phyloP scores from a whole-genome alignment of 2,113 vertebrate genomes.

The Leucosticte australis region DNA sequence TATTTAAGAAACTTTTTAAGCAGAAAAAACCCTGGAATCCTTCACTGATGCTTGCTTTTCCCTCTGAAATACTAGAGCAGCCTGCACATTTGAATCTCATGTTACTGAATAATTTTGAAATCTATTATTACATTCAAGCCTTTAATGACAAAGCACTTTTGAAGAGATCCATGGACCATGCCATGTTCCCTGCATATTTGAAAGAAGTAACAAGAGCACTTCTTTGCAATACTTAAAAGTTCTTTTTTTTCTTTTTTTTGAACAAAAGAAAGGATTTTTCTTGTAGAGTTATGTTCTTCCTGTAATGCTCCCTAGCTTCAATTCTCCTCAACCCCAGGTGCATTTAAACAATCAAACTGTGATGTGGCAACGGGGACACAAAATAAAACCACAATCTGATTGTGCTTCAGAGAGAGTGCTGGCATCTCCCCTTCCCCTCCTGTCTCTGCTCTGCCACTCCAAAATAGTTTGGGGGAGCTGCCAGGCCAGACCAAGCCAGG shows the following conservation, averaged over 20 bases:
- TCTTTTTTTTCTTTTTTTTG: neutral
- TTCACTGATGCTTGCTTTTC: neutral
- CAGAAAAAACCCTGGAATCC: neutral
- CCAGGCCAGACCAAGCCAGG: neutral
- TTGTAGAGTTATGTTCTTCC: neutral
- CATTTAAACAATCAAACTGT: constrained; percentile 6
- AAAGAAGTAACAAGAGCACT: neutral
- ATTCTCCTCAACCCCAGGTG: neutral
- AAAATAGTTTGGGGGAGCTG: neutral
- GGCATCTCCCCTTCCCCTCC: neutral
- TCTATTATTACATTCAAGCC: neutral
- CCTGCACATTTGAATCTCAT: neutral
- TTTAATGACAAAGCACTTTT: neutral
- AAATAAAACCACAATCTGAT: neutral
- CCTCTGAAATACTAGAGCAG: neutral
- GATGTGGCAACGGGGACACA: neutral
- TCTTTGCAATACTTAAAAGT: neutral
- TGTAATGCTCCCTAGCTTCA: neutral
- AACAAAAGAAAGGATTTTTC: neutral
- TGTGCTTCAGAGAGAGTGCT: neutral
- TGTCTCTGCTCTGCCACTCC: neutral
- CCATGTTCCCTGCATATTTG: neutral
- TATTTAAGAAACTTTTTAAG: too few species aligned
- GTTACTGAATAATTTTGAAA: neutral
- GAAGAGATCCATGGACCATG: neutral